These are phyloP conservation scores for Scaptomyza cyrtandrae DNA, from an alignment of 2,888 invertebrate genomes.

Conservation along the genomic window DNA sequence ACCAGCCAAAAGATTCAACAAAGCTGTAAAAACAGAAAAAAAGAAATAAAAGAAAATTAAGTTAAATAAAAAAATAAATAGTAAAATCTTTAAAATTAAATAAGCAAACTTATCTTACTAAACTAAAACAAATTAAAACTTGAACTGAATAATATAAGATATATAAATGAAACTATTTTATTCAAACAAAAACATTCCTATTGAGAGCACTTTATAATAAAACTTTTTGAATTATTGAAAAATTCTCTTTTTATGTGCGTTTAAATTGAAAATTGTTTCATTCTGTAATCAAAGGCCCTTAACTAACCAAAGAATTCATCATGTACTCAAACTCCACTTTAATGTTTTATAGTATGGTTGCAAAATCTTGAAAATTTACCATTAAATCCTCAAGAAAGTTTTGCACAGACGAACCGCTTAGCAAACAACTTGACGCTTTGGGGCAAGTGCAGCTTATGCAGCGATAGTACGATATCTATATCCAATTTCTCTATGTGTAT, in stretches of 20 bases:
- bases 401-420: conserved; percentile 52
- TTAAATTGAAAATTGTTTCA: conserved; percentile 18
- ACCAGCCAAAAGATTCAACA: conserved; percentile 67
- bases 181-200: not conserved
- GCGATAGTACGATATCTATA: conserved; percentile 47
- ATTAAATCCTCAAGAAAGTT: conserved; percentile 57
- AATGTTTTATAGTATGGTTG: conserved; percentile 34
- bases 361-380: conserved; percentile 46
- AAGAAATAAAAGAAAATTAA: conserved; percentile 16
- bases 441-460: conserved; percentile 41
- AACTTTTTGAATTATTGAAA: conserved; percentile 21
- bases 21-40: conserved; percentile 55
- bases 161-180: not conserved
- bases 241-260: conserved; percentile 11
- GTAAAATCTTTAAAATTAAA: conserved; percentile 1
- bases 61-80: conserved; percentile 21
- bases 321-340: conserved; percentile 9
- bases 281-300: conserved; percentile 23
- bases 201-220: not conserved
- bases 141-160: not conserved
- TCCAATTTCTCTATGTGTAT: conserved; percentile 10
- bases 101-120: not conserved
- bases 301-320: not conserved
- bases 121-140: not conserved
- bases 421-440: conserved; percentile 44